Conservation (phyloP, 2,888 invertebrate species). For the Pristionchus maxplancki region DNA sequence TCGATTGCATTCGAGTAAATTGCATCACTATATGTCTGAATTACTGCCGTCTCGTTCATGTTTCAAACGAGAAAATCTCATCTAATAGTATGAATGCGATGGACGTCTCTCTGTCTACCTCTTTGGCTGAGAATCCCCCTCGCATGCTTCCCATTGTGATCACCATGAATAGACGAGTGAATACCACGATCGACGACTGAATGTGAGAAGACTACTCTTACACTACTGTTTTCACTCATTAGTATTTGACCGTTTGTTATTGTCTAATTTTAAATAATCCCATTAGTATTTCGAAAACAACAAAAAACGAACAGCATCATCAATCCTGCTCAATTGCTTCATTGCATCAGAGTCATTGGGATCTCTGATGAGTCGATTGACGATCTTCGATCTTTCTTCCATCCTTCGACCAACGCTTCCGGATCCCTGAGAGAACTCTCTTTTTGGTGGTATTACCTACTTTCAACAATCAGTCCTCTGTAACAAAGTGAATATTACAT, state of each 20-base stretch:
- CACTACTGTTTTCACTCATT: too few relatives aligned
- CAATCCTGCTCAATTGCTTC: slow-evolving; percentile 62
- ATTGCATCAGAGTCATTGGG: slow-evolving; percentile 70
- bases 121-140: slow-evolving; percentile 13
- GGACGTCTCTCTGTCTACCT: not conserved
- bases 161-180: slow-evolving; percentile 12
- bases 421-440: not conserved
- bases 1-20: not conserved
- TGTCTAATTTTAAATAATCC: too few relatives aligned
- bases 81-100: not conserved
- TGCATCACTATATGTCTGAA: not conserved
- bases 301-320: slow-evolving; percentile 64
- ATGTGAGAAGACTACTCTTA: too few relatives aligned
- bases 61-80: too few relatives aligned
- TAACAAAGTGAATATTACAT: too few relatives aligned
- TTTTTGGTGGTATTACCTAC: too few relatives aligned
- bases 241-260: too few relatives aligned
- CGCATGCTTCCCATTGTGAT: slow-evolving; percentile 11
- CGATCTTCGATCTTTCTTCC: slow-evolving; percentile 32
- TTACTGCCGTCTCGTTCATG: too few relatives aligned
- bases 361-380: slow-evolving; percentile 57
- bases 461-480: too few relatives aligned
- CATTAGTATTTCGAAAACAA: too few relatives aligned
- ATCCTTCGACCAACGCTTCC: slow-evolving; percentile 26
- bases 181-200: slow-evolving; percentile 36